Conservation (phyloP, 1,140 invertebrate species). For the Pseudomyrmex cubaensis region DNA sequence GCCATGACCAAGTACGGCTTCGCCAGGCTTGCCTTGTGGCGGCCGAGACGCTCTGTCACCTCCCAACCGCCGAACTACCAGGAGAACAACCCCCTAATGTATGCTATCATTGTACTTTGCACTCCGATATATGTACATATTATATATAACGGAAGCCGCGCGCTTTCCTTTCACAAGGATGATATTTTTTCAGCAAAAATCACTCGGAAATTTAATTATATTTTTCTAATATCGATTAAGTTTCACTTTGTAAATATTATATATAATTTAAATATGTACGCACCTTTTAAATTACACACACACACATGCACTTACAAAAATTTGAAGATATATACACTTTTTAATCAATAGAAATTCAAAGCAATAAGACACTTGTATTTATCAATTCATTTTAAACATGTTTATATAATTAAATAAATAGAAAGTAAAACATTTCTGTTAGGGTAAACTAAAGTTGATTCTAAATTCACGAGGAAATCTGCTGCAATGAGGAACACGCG, state of each 20-base stretch:
- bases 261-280: too few relatives aligned
- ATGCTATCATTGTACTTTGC: slow-evolving; percentile 72
- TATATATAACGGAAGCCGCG: slow-evolving; percentile 12
- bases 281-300: too few relatives aligned
- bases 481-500: background rate
- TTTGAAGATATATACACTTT: background rate
- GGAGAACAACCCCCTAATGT: slow-evolving; percentile 85
- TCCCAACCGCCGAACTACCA: slow-evolving; percentile 81
- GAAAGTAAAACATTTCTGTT: too few relatives aligned
- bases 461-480: background rate
- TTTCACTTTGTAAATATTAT: too few relatives aligned
- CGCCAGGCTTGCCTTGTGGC: slow-evolving; percentile 81
- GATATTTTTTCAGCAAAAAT: background rate
- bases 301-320: background rate
- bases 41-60: slow-evolving; percentile 80
- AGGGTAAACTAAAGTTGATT: too few relatives aligned
- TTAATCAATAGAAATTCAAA: background rate
- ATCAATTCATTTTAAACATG: background rate
- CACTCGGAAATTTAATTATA: background rate
- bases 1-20: slow-evolving; percentile 84
- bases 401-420: background rate
- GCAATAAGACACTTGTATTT: background rate
- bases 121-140: slow-evolving; percentile 26
- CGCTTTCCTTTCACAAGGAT: background rate
- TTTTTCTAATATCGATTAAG: too few relatives aligned